Evolutionary conservation across 2,888 invertebrate species (phyloP).

Genomic region (Serrognathus titanus): DNA sequence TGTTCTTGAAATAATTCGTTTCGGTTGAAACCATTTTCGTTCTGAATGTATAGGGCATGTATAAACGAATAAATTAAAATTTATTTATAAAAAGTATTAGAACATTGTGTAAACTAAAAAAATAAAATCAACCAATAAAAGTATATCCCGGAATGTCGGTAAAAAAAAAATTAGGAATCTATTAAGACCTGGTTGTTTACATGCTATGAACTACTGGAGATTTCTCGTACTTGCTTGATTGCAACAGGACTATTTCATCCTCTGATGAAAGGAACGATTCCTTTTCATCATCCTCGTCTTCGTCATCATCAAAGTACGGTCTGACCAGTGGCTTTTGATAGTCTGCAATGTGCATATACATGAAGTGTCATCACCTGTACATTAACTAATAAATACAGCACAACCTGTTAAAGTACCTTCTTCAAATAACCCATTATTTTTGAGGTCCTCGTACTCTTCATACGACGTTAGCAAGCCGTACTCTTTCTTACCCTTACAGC

Average conservation of each 20-base stretch:
- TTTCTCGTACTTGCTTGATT: constrained; percentile 22
- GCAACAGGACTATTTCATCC: constrained; percentile 29
- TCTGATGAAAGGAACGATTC: constrained; percentile 26
- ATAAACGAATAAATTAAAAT: too few relatives aligned
- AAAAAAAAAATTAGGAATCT: too few relatives aligned
- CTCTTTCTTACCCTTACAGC: constrained; percentile 49
- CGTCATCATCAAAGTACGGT: constrained; percentile 73
- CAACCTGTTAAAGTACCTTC: neutral
- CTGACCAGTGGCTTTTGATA: constrained; percentile 44
- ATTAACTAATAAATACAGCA: neutral
- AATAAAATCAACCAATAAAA: too few relatives aligned
- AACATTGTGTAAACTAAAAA: too few relatives aligned
- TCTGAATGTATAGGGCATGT: too few relatives aligned
- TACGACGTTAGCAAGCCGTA: constrained; percentile 58
- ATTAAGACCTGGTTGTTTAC: too few relatives aligned
- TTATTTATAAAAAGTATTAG: too few relatives aligned
- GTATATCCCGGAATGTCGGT: too few relatives aligned
- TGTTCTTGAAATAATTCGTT: too few relatives aligned
- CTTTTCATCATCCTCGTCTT: constrained; percentile 56
- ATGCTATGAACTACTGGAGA: constrained; percentile 12
- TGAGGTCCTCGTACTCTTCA: constrained; percentile 49
- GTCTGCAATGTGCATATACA: constrained; percentile 12
- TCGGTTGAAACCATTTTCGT: too few relatives aligned
- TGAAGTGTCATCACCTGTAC: too few relatives aligned
- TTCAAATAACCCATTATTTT: constrained; percentile 5